These are phyloP conservation scores for Tyria jacobaeae DNA, from an alignment of 2,888 invertebrate genomes.

Conservation along the genomic window DNA sequence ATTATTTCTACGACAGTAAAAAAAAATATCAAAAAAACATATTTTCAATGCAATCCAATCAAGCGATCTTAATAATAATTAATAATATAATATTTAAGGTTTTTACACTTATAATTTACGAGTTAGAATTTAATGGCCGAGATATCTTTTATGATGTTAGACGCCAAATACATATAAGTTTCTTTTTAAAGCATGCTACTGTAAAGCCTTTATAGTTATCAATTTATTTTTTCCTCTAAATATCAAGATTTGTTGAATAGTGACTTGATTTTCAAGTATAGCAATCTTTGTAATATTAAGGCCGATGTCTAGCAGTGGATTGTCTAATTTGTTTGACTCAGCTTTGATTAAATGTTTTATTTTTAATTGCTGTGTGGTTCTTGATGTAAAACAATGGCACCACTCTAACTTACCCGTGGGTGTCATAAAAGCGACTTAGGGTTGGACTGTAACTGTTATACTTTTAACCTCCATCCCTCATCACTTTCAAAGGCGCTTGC, in stretches of 20 bases:
- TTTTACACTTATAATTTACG: conserved; percentile 10
- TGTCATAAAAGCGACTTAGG: no score
- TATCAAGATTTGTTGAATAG: background rate
- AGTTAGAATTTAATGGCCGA: background rate
- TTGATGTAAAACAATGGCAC: no score
- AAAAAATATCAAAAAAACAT: background rate
- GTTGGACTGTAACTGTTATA: no score
- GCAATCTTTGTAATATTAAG: no score
- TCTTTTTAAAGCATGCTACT: background rate
- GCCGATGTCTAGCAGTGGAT: no score
- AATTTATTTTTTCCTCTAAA: background rate
- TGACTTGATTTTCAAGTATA: background rate
- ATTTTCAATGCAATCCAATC: conserved; percentile 10
- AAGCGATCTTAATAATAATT: conserved; percentile 11
- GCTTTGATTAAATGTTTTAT: no score
- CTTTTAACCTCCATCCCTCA: no score
- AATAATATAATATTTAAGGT: conserved; percentile 2
- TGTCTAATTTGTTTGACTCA: no score
- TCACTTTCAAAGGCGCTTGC: no score
- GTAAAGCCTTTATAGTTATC: background rate
- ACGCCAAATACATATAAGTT: background rate
- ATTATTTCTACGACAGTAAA: no score
- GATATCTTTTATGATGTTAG: background rate
- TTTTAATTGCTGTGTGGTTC: no score
- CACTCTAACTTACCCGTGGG: no score